phyloP scores from a whole-genome alignment of 2,113 vertebrate species.

The Alethe diademata region DNA sequence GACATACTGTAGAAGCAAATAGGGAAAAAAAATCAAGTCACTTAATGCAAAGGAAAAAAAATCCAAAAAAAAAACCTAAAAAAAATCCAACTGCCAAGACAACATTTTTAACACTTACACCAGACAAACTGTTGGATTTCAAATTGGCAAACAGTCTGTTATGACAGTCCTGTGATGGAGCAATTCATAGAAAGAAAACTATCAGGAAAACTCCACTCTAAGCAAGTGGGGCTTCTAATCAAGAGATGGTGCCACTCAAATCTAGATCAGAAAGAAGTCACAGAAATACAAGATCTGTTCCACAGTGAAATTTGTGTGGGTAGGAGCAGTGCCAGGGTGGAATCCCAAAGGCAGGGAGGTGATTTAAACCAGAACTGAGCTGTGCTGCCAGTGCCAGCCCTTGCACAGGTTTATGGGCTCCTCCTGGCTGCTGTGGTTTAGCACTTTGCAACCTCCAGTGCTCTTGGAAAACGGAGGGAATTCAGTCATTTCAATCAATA shows the following conservation, averaged over 20 bases:
- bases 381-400: accelerated
- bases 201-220: conserved; percentile 50
- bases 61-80: neutral
- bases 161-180: conserved; percentile 70
- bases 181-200: conserved; percentile 69
- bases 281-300: neutral
- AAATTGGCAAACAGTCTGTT: conserved; percentile 74
- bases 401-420: neutral
- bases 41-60: conserved; percentile 39
- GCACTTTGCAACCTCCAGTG: neutral
- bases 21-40: conserved; percentile 26
- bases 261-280: conserved; percentile 6
- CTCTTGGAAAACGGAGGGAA: neutral
- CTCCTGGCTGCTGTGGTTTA: neutral
- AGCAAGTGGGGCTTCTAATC: conserved; percentile 46
- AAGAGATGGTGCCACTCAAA: conserved; percentile 46
- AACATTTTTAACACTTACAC: conserved; percentile 74
- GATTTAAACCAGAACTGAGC: neutral
- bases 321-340: neutral
- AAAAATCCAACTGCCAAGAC: conserved; percentile 48
- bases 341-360: neutral
- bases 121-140: conserved; percentile 74
- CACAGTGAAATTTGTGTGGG: neutral
- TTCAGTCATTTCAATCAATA: neutral
- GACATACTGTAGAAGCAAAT: conserved; percentile 41